Evolutionary conservation across 2,797 vertebrate genomes (phyloP), one percentile per base, ranked within the genome.

Genomic region (Capromys pilorides): DNA sequence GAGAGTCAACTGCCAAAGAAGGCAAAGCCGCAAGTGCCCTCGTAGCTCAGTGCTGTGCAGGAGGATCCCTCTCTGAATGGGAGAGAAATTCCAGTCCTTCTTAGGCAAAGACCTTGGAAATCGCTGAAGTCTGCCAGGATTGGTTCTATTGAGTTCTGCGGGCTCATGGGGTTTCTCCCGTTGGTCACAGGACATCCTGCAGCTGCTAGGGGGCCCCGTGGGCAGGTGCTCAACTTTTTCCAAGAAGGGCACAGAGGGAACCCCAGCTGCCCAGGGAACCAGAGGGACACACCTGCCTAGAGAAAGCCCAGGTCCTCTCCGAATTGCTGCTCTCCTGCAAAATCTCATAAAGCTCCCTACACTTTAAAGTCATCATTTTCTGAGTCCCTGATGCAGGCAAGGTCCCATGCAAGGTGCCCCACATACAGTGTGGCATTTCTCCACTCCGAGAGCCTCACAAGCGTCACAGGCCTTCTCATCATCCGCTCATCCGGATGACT

Each of bases 31-130:
- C 36, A 21, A 33, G 24, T 14, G 28, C 54, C 86, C 59, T 75
- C 2, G 1, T 2, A 39, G 11, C 0, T 16, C 14, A 9, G 39
- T 1, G 0, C n/a, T 16, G 66, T 13, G 26, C 9, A 8, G 18
- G 13, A 69, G 7, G 49, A n/a, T 41, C 62, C 31, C 26, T 4
- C 1, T 1, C 3, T 31, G 64, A 79, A 16, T 0, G 0, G 14
- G 36, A 69, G 28, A 16, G 0, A 1, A 28, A 28, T 21, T 21
- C 22, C 19, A 13, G 41, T 71, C 2, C 54, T 90, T 5, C 54
- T 90, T 5, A 67, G 33, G 69, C 4, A 0, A n/a, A 86, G 18
- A 9, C 33, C 45, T 64, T 22, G 7, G 6, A 3, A 21, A n/a
- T 31, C 73, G 45, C 87, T 79, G 57, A 39, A 36, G 9, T 79